These are phyloP conservation scores for Brevimyrus niger DNA, from an alignment of 2,113 vertebrate species.

Conservation along the genomic window DNA sequence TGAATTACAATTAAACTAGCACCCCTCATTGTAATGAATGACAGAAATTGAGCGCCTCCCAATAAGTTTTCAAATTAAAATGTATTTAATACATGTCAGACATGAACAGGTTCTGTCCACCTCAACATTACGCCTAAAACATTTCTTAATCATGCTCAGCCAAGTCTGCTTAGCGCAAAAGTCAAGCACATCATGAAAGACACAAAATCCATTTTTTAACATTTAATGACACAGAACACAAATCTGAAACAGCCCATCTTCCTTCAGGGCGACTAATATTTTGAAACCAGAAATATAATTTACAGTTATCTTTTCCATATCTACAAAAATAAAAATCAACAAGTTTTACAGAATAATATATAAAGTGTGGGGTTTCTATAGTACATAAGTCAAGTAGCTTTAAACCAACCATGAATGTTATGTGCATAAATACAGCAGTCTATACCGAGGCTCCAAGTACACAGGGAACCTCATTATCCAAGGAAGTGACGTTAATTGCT, in stretches of 20 bases:
- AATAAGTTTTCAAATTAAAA: not conserved
- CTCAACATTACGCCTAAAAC: not conserved
- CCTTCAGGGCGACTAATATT: constrained; percentile 59
- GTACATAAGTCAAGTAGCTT: constrained; percentile 52
- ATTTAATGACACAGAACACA: constrained; percentile 63
- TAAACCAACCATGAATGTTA: constrained; percentile 36
- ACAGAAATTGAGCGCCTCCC: not conserved
- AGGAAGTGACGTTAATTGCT: not conserved
- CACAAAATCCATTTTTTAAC: not conserved
- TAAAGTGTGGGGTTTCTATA: constrained; percentile 51
- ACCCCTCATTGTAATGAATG: not conserved
- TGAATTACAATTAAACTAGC: not conserved
- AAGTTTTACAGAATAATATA: constrained; percentile 53
- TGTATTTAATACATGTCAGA: not conserved
- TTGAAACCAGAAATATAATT: constrained; percentile 67
- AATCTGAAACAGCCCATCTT: constrained; percentile 52
- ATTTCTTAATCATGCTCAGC: not conserved
- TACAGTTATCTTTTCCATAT: constrained; percentile 61
- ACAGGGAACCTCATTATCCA: constrained; percentile 34
- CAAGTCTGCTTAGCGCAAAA: not conserved
- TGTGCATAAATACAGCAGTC: constrained; percentile 61
- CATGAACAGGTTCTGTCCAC: not conserved
- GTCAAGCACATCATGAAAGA: not conserved
- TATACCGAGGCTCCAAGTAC: constrained; percentile 49
- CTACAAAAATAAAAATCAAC: constrained; percentile 70